Evolutionary conservation across 2,113 vertebrate genomes (phyloP).

Genomic region (Machaerirhynchus nigripectus): DNA sequence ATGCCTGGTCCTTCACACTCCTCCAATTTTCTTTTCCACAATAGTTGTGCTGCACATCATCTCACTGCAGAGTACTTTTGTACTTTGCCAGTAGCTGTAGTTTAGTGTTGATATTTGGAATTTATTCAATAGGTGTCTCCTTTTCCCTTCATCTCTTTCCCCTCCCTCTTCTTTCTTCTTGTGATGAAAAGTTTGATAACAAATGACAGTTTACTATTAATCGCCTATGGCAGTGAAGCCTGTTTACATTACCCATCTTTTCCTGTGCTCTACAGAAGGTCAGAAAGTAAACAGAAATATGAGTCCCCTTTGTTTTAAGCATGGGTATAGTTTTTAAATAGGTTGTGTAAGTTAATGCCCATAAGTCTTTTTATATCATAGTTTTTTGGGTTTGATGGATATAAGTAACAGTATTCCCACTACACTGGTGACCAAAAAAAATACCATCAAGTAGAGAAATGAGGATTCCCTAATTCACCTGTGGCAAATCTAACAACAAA

Average conservation of each 20-base stretch:
- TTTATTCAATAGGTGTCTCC: background rate
- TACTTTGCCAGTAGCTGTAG: background rate
- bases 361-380: background rate
- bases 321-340: background rate
- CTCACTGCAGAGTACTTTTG: background rate
- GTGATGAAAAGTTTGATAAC: background rate
- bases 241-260: background rate
- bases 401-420: background rate
- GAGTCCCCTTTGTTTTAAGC: background rate
- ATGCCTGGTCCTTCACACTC: background rate
- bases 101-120: background rate
- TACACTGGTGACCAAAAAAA: background rate
- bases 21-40: background rate
- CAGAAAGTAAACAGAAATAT: background rate
- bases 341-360: background rate
- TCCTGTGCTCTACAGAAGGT: background rate
- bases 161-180: background rate
- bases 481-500: background rate
- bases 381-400: background rate
- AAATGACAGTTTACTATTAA: background rate
- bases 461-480: rapidly evolving
- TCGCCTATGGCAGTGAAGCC: background rate
- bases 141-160: background rate
- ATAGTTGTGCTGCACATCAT: background rate
- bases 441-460: background rate